A percentile compares a stretch with the other conserved stretches of the same genome.
phyloP scores from a whole-genome alignment of 2,113 vertebrate genomes.

The Nipponia nippon region DNA sequence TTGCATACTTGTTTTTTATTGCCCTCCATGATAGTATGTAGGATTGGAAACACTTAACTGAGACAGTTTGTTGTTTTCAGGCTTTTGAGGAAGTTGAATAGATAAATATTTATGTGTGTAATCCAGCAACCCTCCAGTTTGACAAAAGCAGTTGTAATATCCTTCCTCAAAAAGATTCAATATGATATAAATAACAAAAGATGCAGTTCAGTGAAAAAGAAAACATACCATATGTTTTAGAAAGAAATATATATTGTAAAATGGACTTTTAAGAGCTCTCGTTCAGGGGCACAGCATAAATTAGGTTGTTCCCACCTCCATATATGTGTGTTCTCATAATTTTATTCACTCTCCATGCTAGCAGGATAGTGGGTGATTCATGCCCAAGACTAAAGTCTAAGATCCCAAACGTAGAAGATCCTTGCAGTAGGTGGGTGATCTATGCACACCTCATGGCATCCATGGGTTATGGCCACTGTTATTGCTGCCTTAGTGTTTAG shows the following conservation, averaged over 20 bases:
- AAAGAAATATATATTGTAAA: not conserved
- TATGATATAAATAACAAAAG: not conserved
- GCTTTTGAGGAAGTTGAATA: not conserved
- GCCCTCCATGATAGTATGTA: not conserved
- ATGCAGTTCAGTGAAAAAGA: not conserved
- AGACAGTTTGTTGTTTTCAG: not conserved
- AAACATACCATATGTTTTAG: not conserved
- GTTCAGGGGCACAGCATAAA: not conserved
- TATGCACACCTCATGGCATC: not conserved
- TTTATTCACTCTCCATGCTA: not conserved
- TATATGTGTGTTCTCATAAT: not conserved
- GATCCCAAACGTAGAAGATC: not conserved
- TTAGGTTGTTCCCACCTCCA: not conserved
- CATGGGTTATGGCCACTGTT: not conserved
- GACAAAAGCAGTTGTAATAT: not conserved
- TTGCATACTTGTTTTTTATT: not conserved
- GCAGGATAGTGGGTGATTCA: not conserved
- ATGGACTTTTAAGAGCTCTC: not conserved
- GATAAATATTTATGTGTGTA: not conserved
- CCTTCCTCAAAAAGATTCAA: not conserved
- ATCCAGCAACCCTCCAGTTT: not conserved
- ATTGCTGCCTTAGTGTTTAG: not conserved
- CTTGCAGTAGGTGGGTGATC: too few relatives aligned
- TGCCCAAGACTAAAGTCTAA: not conserved
- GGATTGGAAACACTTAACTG: not conserved